Evolutionary conservation across 2,888 invertebrate genomes (phyloP), one percentile per base, ranked within the genome.

Genomic region (Plusia festucae): DNA sequence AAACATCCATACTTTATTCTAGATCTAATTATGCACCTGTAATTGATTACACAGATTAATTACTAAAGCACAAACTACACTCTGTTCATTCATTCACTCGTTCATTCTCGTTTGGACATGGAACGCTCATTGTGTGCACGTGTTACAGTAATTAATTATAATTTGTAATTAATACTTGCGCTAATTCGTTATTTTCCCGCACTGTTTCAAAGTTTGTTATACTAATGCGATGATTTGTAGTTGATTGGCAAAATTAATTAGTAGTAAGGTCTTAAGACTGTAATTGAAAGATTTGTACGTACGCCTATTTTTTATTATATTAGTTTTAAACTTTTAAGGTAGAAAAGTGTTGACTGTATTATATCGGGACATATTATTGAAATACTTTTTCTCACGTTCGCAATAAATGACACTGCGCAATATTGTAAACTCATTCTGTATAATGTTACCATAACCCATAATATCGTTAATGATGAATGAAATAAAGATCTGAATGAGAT

Each of bases 401-500:
- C 53, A 44, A 53, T 65, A 65, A 77, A 76, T 78, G 76, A 75
- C 73, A 75, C 52, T 64, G 49, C 30, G 56, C 58, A 68, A 67
- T 80, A 49, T 56, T 67, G 65, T 61, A 62, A 61, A 79, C 49
- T 73, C 77, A 76, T 67, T 62, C 51, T 53, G 64, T 65, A 69
- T 81, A 75, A 82, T 66, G 63, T 73, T 78, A 78, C 64, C 58
- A 68, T 78, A 77, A 79, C 81, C 74, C 80, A 74, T 77, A 70
- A 78, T 68, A 63, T 62, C 63, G 70, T 72, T 68, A 74, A 81
- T 76, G 68, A 81, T 72, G 51, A 75, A 71, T 75, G 65, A 59
- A 63, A 59, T 55, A 70, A 60, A 72, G 61, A 74, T 71, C 56
- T 67, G 55, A 70, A 78, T 77, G 73, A 79, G 72, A 81, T 64